Evolutionary conservation across 2,113 vertebrate genomes (phyloP).

Genomic region (Corythaixoides concolor): DNA sequence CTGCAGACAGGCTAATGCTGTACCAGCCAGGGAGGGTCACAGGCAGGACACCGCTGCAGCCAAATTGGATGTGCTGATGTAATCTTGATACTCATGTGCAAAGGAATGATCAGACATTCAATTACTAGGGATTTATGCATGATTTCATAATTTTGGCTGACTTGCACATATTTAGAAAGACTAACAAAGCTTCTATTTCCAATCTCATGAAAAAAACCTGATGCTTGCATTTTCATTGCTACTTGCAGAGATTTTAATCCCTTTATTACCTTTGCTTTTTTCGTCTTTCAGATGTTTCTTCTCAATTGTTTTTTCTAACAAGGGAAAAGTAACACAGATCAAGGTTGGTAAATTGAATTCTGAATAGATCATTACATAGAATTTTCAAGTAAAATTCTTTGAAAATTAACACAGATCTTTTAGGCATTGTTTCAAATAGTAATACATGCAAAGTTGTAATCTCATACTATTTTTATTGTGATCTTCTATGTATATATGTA

Average conservation of each 20-base stretch:
- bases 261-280: slow-evolving; percentile 62
- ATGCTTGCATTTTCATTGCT: neutral
- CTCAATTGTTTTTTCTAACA: slow-evolving; percentile 43
- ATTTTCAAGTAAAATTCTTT: neutral
- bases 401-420: neutral
- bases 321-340: neutral
- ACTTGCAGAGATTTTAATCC: neutral
- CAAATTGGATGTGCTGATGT: neutral
- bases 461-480: neutral
- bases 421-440: neutral
- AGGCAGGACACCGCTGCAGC: neutral
- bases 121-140: neutral
- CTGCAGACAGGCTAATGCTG: neutral
- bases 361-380: neutral
- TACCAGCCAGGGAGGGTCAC: neutral
- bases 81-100: neutral
- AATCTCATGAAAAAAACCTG: neutral
- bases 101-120: neutral
- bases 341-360: neutral
- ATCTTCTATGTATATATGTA: neutral
- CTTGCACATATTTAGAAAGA: neutral
- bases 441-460: neutral
- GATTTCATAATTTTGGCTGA: neutral
- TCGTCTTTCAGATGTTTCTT: slow-evolving; percentile 47
- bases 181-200: neutral